Base-by-base conservation (phyloP, 1,140 invertebrate species). In the Lutraria rhynchaena region DNA sequence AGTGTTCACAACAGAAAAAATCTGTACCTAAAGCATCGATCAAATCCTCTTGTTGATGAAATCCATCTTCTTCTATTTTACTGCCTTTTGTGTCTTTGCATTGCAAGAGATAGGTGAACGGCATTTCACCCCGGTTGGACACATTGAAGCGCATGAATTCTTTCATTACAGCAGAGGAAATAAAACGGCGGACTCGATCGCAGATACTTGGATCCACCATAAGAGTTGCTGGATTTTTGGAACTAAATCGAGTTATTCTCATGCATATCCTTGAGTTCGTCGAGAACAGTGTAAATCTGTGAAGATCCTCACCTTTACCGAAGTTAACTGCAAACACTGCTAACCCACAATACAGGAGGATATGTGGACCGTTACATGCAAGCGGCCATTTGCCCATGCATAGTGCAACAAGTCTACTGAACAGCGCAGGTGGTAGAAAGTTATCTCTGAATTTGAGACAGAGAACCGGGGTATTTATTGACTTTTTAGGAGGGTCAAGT, bases 361-460 rank as follows among this genome's bases (percentile, higher is more conserved):
- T 63, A 27, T 44, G 44, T 7, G 49, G 61, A 22, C 74, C 74
- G 9, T 65, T 57, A 33, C 19, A 46, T 13, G 74, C 74, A 15
- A 67, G 15, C 1, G 74, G 74, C 58, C 58, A 77, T 31, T 65
- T 77, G 22, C 74, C 74, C 13, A 77, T 44, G 22, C 74, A 77
- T 0, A 65, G 15, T 0, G 74, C 58, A 0, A 77, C 33, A 29
- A 77, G 31, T 15, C 74, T 19, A 41, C 63, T 65, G 27, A 77
- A 77, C 19, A 77, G 24, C 9, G 74, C 74, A 13, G 74, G 74
- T 13, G 74, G 74, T n/a, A 77, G 41, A 24, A 77, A 77, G 5
- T 63, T 35, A 51, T 67, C 58, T 3, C 24, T 22, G 27, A 77
- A 77, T 3, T 17, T 31, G 3, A 77, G 49, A 53, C 74, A 77